Percentiles rank a stretch among this genome's conserved stretches.
These are phyloP conservation scores for Dryobotodes eremita DNA, from an alignment of 2,888 invertebrate species.

Conservation along the genomic window DNA sequence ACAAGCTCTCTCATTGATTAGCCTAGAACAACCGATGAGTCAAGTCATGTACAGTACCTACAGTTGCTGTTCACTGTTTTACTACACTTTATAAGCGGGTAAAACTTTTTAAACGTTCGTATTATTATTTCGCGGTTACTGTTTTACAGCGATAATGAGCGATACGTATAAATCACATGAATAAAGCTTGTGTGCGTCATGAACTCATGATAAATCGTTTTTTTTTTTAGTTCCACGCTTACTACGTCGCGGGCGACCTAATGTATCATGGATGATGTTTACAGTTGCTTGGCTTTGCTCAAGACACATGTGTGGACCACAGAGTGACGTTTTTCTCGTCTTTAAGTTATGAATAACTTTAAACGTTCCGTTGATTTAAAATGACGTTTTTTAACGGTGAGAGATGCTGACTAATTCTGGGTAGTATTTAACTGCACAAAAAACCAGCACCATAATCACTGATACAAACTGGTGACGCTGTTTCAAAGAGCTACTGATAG, in stretches of 20 bases:
- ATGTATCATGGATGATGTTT: neutral
- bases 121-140: neutral
- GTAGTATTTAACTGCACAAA: no score
- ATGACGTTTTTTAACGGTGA: neutral
- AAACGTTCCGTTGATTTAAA: neutral
- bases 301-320: slow-evolving; percentile 11
- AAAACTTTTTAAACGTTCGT: neutral
- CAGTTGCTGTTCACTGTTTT: neutral
- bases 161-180: neutral
- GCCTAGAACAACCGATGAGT: neutral
- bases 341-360: neutral
- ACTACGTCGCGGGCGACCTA: neutral
- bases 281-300: slow-evolving; percentile 6
- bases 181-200: slow-evolving; percentile 16
- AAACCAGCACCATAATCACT: neutral
- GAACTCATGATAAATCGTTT: neutral
- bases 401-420: neutral
- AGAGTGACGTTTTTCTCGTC: neutral
- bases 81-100: neutral
- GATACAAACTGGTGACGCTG: neutral
- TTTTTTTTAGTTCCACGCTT: neutral
- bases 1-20: neutral
- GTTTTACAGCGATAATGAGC: slow-evolving; percentile 6
- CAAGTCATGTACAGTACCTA: neutral
- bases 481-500: slow-evolving; percentile 5